A percentile compares a stretch with the other conserved stretches of the same genome.
These are phyloP conservation scores for Polyommatus iphigenia DNA, from an alignment of 2,888 invertebrate species.

Conservation along the genomic window DNA sequence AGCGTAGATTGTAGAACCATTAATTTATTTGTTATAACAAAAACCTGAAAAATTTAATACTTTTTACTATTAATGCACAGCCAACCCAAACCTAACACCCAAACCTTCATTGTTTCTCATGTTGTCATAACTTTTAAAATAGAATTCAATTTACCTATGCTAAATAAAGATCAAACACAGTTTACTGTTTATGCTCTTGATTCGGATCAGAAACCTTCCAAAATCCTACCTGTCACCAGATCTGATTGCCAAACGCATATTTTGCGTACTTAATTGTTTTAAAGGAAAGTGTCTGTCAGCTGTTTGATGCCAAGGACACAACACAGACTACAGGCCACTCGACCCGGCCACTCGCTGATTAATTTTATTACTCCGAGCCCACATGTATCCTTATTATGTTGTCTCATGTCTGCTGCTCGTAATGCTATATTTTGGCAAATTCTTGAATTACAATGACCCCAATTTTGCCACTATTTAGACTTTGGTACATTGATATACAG, in stretches of 20 bases:
- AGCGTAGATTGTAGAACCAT: background rate
- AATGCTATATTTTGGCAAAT: background rate
- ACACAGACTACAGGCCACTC: background rate
- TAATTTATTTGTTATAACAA: background rate
- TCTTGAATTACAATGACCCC: background rate
- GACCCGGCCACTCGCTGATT: background rate
- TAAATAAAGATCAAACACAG: too few relatives aligned
- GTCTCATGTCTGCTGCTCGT: background rate
- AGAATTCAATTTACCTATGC: too few relatives aligned
- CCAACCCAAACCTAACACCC: too few relatives aligned
- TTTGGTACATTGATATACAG: too few relatives aligned
- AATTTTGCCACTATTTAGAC: background rate
- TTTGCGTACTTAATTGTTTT: background rate
- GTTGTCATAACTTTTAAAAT: too few relatives aligned
- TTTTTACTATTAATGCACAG: background rate
- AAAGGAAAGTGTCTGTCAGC: background rate
- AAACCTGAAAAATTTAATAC: background rate
- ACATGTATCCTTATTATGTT: conserved; percentile 22
- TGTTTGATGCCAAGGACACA: conserved; percentile 22
- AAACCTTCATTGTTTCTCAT: too few relatives aligned
- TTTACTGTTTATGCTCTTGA: too few relatives aligned
- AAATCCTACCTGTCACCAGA: background rate
- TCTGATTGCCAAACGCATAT: conserved; percentile 2
- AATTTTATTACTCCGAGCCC: conserved; percentile 12
- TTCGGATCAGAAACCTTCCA: background rate